Evolutionary conservation across 2,113 vertebrate genomes (phyloP), one percentile per base, ranked within the genome.

Genomic region (Dasypus novemcinctus): DNA sequence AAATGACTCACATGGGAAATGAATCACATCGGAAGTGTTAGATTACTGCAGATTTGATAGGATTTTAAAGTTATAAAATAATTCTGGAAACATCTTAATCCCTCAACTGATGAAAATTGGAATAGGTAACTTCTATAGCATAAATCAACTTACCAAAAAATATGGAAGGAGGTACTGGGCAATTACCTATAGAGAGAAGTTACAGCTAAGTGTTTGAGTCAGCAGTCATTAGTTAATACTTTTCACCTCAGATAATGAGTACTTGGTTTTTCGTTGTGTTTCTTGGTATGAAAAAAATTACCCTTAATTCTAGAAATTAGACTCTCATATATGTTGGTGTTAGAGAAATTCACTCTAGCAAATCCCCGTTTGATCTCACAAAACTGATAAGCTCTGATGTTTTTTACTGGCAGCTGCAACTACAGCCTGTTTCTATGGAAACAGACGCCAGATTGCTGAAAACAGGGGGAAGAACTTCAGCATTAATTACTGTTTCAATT

Each of bases 401-500:
- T 76, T 96, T 95, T 92, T 43, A 87, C 29, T 82, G 72, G 20
- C 71, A 41, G 75, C 66, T 96, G 15, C 74, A 85, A 36, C 33
- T 63, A 57, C 69, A 78, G 89, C 38, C 31, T 41, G 90, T 93
- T 96, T 87, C 86, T 76, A 33, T 94, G 79, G 95, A 97, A 97
- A 97, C 57, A 57, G 88, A 97, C 69, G 68, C 96, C 57, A 93
- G 95, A 92, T 96, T 96, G 31, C 71, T 94, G 86, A 87, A 95
- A 98, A 97, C 20, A 92, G 61, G 90, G 36, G 74, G 83, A 97
- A 95, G 75, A 71, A 75, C 84, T 97, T 96, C 93, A 96, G n/a
- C 82, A 81, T 95, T 97, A 96, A 93, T 95, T 96, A 96, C 33
- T 92, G 69, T 90, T 98, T 97, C 96, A 95, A 69, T 97, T 97